These are phyloP conservation scores for Leptinotarsa tumamoca DNA, from an alignment of 2,888 invertebrate species.

Conservation along the genomic window DNA sequence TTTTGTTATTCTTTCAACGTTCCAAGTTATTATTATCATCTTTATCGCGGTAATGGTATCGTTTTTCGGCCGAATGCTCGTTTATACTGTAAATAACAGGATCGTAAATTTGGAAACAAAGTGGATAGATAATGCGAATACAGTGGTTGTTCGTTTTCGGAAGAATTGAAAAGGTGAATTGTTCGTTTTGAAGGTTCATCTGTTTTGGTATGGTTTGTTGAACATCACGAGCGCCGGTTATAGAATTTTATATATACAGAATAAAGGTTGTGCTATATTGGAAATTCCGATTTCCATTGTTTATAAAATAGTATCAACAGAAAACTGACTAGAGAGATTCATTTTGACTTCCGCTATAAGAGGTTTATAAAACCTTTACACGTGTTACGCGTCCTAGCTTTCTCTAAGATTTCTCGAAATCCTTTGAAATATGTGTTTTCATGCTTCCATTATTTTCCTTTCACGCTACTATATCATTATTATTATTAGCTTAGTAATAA, in stretches of 20 bases:
- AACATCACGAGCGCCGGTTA: background rate
- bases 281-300: background rate
- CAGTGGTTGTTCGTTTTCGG: background rate
- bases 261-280: too few relatives aligned
- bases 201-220: background rate
- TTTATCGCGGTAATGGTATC: conserved; percentile 13
- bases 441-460: too few relatives aligned
- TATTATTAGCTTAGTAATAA: too few relatives aligned
- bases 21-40: conserved; percentile 1
- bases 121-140: background rate
- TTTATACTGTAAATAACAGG: background rate
- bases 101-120: background rate
- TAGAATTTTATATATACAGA: background rate
- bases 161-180: background rate
- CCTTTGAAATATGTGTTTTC: too few relatives aligned
- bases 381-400: too few relatives aligned
- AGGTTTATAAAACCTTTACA: too few relatives aligned
- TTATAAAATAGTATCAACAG: too few relatives aligned
- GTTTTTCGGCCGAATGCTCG: background rate
- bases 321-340: too few relatives aligned
- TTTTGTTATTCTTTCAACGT: conserved; percentile 10
- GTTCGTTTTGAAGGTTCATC: background rate
- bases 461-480: too few relatives aligned
- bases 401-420: too few relatives aligned
- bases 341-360: too few relatives aligned